Evolutionary conservation across 2,888 invertebrate species (phyloP).

Genomic region (Hydrotaea diabolus): DNA sequence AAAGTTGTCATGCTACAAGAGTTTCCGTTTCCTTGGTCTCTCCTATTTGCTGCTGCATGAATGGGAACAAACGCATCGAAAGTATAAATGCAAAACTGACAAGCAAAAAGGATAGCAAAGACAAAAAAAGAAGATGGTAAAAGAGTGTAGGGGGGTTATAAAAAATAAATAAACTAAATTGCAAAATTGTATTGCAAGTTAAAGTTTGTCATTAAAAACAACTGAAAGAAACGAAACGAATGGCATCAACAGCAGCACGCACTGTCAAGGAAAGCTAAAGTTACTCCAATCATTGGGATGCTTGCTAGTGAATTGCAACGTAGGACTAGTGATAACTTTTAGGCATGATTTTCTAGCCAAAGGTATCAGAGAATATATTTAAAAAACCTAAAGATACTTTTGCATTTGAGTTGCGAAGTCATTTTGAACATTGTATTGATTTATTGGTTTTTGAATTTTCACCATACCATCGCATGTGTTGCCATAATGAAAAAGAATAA

Average conservation of each 20-base stretch:
- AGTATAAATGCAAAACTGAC: not conserved
- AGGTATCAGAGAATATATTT: too few species aligned
- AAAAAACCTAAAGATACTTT: too few species aligned
- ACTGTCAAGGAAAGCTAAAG: not conserved
- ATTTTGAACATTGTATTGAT: too few species aligned
- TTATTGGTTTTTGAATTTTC: too few species aligned
- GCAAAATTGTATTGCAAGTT: slow-evolving; percentile 21
- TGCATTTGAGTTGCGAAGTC: too few species aligned
- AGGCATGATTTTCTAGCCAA: too few species aligned
- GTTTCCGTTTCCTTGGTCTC: too few species aligned
- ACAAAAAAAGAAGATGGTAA: slow-evolving; percentile 9
- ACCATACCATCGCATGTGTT: too few species aligned
- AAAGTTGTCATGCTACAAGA: slow-evolving; percentile 39
- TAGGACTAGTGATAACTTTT: too few species aligned
- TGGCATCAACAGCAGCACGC: slow-evolving; percentile 1
- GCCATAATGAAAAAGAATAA: too few species aligned
- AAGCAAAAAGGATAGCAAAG: not conserved
- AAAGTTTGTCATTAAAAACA: slow-evolving; percentile 53
- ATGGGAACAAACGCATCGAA: not conserved
- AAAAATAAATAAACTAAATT: slow-evolving; percentile 28
- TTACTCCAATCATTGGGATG: not conserved
- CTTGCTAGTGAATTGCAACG: too few species aligned
- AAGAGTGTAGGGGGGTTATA: too few species aligned
- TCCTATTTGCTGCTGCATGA: not conserved
- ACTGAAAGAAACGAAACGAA: slow-evolving; percentile 20